phyloP scores from a whole-genome alignment of 1,140 invertebrate genomes.

The Drosophila parabipectinata region DNA sequence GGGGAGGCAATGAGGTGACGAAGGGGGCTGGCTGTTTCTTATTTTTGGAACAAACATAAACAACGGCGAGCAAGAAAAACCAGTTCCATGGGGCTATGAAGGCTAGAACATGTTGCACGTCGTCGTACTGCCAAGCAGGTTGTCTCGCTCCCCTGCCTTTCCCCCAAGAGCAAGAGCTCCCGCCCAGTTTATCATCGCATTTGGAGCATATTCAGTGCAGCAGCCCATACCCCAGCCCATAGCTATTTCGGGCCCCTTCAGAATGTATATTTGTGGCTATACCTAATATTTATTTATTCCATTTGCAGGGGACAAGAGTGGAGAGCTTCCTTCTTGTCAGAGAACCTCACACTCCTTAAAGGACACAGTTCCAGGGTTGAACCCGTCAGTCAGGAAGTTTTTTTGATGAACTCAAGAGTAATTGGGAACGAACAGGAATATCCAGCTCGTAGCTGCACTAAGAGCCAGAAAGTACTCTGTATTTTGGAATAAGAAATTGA shows the following conservation, averaged over 20 bases:
- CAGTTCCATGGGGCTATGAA: constrained; percentile 47
- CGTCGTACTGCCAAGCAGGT: constrained; percentile 31
- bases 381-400: constrained; percentile 63
- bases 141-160: constrained; percentile 17
- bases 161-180: background rate
- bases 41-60: constrained; percentile 79
- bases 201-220: constrained; percentile 55
- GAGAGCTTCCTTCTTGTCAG: background rate
- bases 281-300: constrained; percentile 45
- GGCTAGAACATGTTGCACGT: constrained; percentile 70
- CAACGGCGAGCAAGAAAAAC: constrained; percentile 54
- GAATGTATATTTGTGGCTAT: background rate
- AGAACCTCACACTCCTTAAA: constrained; percentile 41
- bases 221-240: constrained; percentile 26
- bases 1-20: constrained; percentile 16
- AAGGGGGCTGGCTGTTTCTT: constrained; percentile 36
- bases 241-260: constrained; percentile 31
- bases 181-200: constrained; percentile 20
- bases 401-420: constrained; percentile 30
- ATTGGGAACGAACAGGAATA: constrained; percentile 26
- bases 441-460: constrained; percentile 31
- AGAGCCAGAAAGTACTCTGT: background rate
- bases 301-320: constrained; percentile 27
- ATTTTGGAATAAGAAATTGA: too few species aligned
- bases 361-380: constrained; percentile 72